Evolutionary conservation across 2,797 vertebrate genomes (phyloP), one percentile per base, ranked within the genome.

Genomic region (Macropodus opercularis): DNA sequence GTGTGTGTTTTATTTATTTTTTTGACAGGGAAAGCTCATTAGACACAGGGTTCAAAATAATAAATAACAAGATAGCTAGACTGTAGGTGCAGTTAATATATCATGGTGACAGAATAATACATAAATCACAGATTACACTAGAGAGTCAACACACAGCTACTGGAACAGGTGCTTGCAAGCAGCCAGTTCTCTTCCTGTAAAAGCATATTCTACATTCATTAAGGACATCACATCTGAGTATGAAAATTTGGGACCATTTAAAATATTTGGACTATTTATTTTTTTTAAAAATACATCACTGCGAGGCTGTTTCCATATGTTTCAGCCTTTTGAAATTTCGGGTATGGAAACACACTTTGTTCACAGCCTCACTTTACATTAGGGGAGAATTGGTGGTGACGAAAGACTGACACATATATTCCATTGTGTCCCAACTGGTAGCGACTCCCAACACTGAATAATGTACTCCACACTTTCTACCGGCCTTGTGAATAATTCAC

Each of bases 401-500:
- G 67, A 58, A 56, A 23, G 44, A 47, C 40, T 51, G 55, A 80
- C 77, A 67, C 19, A 65, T 55, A 71, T 79, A 69, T 64, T 75
- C 68, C 72, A 65, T 80, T 74, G 75, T 79, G 63, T 72, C 55
- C 51, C 32, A 53, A 67, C 32, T 31, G 57, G 51, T 38, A 59
- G 72, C 69, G 32, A 63, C 53, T 77, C 24, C 44, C 41, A 49
- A 50, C 66, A 26, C 71, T 87, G 80, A 86, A 87, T 86, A 78
- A 85, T 84, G 66, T 44, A 71, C 51, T 48, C 40, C 58, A 46
- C 62, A 66, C 63, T 77, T 64, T 69, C 46, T 68, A 23, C 40
- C 11, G 57, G 61, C 61, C 63, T 34, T 7, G 49, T 85, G 59
- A 87, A 87, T 86, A 77, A 89, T 86, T 81, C 60, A 77, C 68